Evolutionary conservation across 37 sponge, comb jelly and placozoan species (phyloP).

Genomic region (Haliclona indistincta): DNA sequence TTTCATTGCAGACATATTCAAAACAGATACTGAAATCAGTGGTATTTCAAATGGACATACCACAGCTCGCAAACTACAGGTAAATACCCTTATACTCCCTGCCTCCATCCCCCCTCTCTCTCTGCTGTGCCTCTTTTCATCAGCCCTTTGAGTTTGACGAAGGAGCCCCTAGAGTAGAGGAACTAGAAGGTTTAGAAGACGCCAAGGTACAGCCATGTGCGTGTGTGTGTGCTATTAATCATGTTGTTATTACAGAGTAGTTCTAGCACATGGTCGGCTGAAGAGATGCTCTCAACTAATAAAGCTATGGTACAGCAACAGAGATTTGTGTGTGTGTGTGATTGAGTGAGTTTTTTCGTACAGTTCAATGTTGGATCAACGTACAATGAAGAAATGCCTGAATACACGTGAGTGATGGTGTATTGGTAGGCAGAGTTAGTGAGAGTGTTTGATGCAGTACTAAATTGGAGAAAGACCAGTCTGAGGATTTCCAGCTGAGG

Average conservation of each 20-base stretch:
- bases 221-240: not conserved
- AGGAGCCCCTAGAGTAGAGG: not conserved
- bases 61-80: conserved; percentile 20
- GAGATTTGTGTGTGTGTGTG: not conserved
- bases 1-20: conserved; percentile 44
- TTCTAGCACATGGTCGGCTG: conserved; percentile 16
- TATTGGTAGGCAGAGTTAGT: not conserved
- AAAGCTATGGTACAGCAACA: conserved; percentile 29
- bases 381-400: conserved; percentile 47
- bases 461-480: conserved; percentile 24
- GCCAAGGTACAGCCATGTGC: not conserved
- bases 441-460: conserved; percentile 61
- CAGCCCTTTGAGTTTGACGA: conserved; percentile 7
- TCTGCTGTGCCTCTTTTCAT: not conserved
- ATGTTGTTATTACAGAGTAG: not conserved
- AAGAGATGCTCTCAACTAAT: conserved; percentile 65
- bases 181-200: not conserved
- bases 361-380: conserved; percentile 60
- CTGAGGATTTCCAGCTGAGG: conserved; percentile 26
- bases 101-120: not conserved
- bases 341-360: not conserved
- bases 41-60: conserved; percentile 19
- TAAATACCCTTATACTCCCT: not conserved
- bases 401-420: conserved; percentile 65
- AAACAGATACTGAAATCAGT: conserved; percentile 63